Percentiles rank a stretch among this genome's conserved stretches.
Conservation (phyloP, 2,797 vertebrate species). For the Hylomyscus alleni region DNA sequence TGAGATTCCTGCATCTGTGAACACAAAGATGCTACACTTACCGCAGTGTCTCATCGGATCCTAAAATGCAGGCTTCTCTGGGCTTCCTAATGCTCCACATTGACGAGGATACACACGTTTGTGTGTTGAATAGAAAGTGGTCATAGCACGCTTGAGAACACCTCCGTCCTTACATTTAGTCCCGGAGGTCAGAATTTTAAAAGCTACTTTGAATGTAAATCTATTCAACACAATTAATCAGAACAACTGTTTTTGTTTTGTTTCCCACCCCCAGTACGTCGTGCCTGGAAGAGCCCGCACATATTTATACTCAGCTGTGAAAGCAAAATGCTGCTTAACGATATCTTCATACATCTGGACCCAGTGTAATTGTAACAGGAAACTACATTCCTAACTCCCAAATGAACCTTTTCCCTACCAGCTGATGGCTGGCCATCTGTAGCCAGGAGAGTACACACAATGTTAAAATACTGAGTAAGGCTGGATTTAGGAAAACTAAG, state of each 20-base stretch:
- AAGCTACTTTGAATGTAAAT: conserved; percentile 10
- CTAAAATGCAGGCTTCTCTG: not conserved
- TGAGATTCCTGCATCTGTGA: not conserved
- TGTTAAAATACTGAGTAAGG: not conserved
- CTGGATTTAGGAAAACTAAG: not conserved
- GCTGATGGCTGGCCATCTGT: not conserved
- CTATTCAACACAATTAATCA: not conserved
- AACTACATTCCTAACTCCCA: not conserved
- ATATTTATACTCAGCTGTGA: not conserved
- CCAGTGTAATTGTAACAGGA: not conserved
- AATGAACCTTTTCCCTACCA: not conserved
- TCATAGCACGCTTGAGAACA: not conserved
- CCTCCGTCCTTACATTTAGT: not conserved
- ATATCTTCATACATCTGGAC: not conserved
- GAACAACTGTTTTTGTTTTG: not conserved
- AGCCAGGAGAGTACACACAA: not conserved
- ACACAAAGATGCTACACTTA: not conserved
- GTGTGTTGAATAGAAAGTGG: not conserved
- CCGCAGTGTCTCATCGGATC: not conserved
- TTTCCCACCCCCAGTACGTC: too few species aligned
- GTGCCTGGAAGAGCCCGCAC: not conserved
- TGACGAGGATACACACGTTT: not conserved
- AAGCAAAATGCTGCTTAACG: not conserved
- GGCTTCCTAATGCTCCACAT: not conserved
- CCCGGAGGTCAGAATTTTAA: not conserved